Evolutionary conservation across 1,140 invertebrate species (phyloP).

Genomic region (Bradynema listronoti): DNA sequence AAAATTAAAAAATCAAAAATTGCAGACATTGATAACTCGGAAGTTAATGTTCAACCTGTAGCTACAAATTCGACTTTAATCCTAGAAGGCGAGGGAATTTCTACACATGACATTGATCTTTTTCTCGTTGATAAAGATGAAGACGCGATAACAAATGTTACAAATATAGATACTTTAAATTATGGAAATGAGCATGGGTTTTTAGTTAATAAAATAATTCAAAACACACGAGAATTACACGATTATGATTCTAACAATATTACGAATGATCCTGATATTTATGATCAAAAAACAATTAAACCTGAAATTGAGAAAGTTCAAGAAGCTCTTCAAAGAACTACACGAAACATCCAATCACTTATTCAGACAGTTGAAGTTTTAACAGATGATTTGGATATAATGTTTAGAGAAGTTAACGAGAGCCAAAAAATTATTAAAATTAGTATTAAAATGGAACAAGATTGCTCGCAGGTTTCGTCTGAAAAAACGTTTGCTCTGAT

Average conservation of each 20-base stretch:
- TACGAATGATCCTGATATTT: conserved; percentile 19
- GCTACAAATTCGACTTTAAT: conserved; percentile 22
- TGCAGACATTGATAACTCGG: conserved; percentile 22
- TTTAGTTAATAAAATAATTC: conserved; percentile 39
- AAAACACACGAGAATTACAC: conserved; percentile 39
- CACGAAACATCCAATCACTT: conserved; percentile 39
- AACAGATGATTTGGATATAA: conserved; percentile 40
- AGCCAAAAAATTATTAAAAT: conserved; percentile 20
- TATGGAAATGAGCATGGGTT: conserved; percentile 29
- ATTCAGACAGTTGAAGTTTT: conserved; percentile 39
- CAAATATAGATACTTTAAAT: conserved; percentile 16
- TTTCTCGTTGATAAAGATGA: conserved; percentile 46
- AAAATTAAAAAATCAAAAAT: conserved; percentile 41
- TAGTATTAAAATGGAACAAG: conserved; percentile 17
- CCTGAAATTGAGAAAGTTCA: conserved; percentile 36
- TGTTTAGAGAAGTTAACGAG: conserved; percentile 40
- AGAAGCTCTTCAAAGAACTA: conserved; percentile 25
- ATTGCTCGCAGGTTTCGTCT: conserved; percentile 5
- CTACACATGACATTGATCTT: conserved; percentile 3
- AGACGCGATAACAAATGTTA: conserved; percentile 11
- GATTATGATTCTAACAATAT: conserved; percentile 9
- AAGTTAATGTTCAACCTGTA: conserved; percentile 27
- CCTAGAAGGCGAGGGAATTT: conserved; percentile 24
- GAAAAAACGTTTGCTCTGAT: conserved; percentile 13
- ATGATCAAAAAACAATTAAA: conserved; percentile 25